Conservation (phyloP, 2,113 vertebrate species). For the Pteruthius melanotis region DNA sequence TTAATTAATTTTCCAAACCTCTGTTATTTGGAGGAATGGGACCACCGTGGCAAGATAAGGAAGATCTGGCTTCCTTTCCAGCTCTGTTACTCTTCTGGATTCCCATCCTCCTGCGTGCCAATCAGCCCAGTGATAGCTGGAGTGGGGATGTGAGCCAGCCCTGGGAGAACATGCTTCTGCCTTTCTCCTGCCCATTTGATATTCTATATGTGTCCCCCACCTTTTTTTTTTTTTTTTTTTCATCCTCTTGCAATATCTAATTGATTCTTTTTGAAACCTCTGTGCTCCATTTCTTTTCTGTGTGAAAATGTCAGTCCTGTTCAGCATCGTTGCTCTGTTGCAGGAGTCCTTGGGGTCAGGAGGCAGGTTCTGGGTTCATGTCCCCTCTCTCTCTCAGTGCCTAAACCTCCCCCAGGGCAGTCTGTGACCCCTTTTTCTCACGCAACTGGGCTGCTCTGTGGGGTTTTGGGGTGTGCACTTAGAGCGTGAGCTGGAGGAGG, state of each 20-base stretch:
- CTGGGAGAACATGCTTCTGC: not conserved
- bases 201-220: not conserved
- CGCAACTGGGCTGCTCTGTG: accelerated
- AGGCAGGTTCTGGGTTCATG: not conserved
- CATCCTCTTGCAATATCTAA: not conserved
- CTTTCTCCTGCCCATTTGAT: not conserved
- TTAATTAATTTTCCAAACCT: slow-evolving; percentile 37
- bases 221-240: not conserved
- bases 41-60: not conserved
- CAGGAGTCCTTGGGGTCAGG: not conserved
- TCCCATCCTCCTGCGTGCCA: not conserved
- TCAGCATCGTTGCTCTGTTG: not conserved
- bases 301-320: not conserved
- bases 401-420: not conserved
- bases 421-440: not conserved
- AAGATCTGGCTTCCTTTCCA: not conserved
- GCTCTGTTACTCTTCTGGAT: not conserved
- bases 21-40: not conserved
- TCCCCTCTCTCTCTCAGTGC: not conserved
- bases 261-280: slow-evolving; percentile 13
- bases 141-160: not conserved
- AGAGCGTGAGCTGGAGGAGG: not conserved
- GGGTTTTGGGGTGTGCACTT: not conserved
- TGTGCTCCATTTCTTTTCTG: not conserved
- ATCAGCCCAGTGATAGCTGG: not conserved